Base-by-base conservation (phyloP, 2,797 vertebrate species). In the Sciaenops ocellatus region DNA sequence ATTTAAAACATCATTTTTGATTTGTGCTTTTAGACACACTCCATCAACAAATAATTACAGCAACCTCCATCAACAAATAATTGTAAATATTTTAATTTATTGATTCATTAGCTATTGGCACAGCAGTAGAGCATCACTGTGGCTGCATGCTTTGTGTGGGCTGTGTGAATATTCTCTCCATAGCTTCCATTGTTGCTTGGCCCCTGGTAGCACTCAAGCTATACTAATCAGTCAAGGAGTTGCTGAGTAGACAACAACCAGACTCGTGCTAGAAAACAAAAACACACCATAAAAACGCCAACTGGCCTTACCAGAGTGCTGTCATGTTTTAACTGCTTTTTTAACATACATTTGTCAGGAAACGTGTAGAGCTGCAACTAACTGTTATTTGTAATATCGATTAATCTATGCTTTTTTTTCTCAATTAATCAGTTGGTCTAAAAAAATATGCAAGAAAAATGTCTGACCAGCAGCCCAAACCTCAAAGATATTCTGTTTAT, bases 221-320 rank as follows among this genome's bases (percentile, higher is more conserved):
- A 87, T 92, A 89, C 88, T 89, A 90, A 93, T 92, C 91, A 92
- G 87, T 90, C 87, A 87, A 82, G 79, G 87, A 92, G 87, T 84
- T 93, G 92, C 91, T 92, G 90, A 92, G 87, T 91, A 77, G 87
- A 85, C 91, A 86, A 79, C 84, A 86, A 73, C 20, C 76, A 68
- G 75, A 65, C 56, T 56, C 17, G 20, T 69, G 48, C 66, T 79
- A 18, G 34, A 88, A 87, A 88, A 87, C 73, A 78, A 80, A 89
- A 79, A 76, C 82, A 82, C 61, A 82, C 81, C 88, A 86, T 89
- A 86, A 87, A 87, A 85, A 85, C 80, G 73, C 86, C 86, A 88
- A 94, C 83, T 93, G 89, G 82, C 69, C 51, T 52, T 18, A 71
- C 22, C 9, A 82, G 50, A 57, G 48, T 17, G 50, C 28, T 82